Evolutionary conservation across 64 coral and sea anemone genomes (phyloP).

Genomic region (Porites lutea): DNA sequence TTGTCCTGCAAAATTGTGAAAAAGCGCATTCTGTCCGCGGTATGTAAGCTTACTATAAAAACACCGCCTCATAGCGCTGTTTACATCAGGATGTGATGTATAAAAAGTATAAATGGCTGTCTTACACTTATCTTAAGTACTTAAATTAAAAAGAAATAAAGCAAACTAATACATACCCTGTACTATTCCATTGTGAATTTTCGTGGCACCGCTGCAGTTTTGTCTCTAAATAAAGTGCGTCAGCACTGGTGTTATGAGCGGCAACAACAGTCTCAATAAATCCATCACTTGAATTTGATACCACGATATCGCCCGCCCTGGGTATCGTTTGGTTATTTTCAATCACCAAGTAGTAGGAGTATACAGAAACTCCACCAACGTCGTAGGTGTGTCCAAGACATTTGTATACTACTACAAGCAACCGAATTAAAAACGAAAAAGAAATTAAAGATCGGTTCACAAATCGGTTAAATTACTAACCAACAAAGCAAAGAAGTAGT

Average conservation of each 20-base stretch:
- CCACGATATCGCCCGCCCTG: slow-evolving; percentile 53
- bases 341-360: slow-evolving; percentile 69
- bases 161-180: background rate
- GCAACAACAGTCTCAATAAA: slow-evolving; percentile 66
- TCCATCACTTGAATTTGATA: slow-evolving; percentile 49
- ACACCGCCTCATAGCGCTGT: no score
- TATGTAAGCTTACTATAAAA: no score
- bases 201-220: slow-evolving; percentile 45
- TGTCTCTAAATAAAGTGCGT: slow-evolving; percentile 50
- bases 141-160: no score
- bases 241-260: slow-evolving; percentile 13
- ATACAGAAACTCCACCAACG: background rate
- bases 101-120: no score
- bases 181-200: slow-evolving; percentile 13
- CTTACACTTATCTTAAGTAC: no score
- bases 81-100: no score
- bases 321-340: background rate
- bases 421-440: background rate
- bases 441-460: no score
- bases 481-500: background rate
- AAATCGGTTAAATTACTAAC: background rate
- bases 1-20: no score
- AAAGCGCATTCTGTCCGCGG: no score
- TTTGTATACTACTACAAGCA: slow-evolving; percentile 25
- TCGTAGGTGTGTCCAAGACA: slow-evolving; percentile 73